Conservation (phyloP, 2,888 invertebrate genomes). For the Leucophora obtusa region DNA sequence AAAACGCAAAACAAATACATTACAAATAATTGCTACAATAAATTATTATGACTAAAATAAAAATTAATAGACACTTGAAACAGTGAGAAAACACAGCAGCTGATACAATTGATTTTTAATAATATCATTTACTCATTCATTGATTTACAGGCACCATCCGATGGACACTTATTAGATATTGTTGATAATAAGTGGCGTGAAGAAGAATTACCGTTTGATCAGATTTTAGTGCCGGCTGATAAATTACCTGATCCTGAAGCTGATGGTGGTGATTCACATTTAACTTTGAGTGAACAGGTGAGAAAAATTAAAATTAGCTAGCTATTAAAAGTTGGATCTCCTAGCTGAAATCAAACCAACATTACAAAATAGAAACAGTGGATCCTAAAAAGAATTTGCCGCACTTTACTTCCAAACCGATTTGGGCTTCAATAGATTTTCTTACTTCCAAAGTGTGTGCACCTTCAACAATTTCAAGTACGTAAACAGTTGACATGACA, state of each 20-base stretch:
- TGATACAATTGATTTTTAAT: neutral
- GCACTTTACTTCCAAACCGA: no score
- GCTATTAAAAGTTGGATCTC: neutral
- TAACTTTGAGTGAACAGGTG: conserved; percentile 93
- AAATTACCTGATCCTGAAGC: conserved; percentile 96
- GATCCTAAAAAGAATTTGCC: no score
- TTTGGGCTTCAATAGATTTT: no score
- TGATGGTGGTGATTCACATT: conserved; percentile 93
- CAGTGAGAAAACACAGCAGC: neutral
- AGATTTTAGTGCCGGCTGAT: conserved; percentile 89
- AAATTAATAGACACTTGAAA: conserved; percentile 9
- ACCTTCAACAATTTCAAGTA: no score
- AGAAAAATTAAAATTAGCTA: no score
- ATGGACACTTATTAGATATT: conserved; percentile 78
- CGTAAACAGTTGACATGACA: no score
- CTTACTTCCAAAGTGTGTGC: no score
- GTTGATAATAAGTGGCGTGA: conserved; percentile 91
- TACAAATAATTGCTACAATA: conserved; percentile 13
- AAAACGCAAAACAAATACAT: conserved; percentile 24
- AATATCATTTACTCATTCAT: neutral
- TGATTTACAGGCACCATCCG: conserved; percentile 73
- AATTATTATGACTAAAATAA: conserved; percentile 16
- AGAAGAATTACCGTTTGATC: conserved; percentile 90
- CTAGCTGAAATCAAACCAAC: no score
- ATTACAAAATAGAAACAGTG: no score